Percentiles rank a stretch among this genome's conserved stretches.
phyloP scores from a whole-genome alignment of 2,113 vertebrate species.

The Tachuris rubrigastra region DNA sequence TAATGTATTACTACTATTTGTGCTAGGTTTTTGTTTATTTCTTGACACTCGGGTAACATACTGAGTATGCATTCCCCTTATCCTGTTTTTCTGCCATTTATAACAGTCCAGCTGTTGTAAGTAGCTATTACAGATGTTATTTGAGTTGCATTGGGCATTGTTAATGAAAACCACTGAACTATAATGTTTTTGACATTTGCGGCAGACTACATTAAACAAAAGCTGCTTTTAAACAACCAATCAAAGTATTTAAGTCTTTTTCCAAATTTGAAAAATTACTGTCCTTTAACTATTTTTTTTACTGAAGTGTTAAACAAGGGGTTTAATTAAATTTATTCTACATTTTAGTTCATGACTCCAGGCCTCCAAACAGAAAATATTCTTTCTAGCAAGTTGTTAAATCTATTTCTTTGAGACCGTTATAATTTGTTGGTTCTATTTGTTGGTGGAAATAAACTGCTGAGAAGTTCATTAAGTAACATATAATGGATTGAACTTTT shows the following conservation, averaged over 20 bases:
- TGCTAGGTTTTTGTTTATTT: constrained; percentile 19
- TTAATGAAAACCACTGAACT: background rate
- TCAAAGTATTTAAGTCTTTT: background rate
- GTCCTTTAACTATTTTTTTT: background rate
- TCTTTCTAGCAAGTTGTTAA: background rate
- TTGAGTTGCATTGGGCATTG: background rate
- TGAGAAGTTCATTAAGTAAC: background rate
- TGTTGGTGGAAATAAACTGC: background rate
- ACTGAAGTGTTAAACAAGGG: background rate
- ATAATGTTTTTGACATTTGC: constrained; percentile 26
- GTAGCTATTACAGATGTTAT: constrained; percentile 1
- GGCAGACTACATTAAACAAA: background rate
- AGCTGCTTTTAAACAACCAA: background rate
- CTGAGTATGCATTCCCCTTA: background rate
- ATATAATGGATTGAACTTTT: background rate
- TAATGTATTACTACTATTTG: background rate
- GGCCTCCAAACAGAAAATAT: background rate
- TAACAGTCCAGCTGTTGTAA: constrained; percentile 4
- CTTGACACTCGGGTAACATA: background rate
- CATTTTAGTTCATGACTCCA: background rate
- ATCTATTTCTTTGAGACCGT: background rate
- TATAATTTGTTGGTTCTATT: background rate
- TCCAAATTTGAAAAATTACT: background rate
- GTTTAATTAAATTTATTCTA: background rate
- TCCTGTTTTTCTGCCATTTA: background rate